Conservation (phyloP, 2,888 invertebrate genomes). For the Piscicola geometra region DNA sequence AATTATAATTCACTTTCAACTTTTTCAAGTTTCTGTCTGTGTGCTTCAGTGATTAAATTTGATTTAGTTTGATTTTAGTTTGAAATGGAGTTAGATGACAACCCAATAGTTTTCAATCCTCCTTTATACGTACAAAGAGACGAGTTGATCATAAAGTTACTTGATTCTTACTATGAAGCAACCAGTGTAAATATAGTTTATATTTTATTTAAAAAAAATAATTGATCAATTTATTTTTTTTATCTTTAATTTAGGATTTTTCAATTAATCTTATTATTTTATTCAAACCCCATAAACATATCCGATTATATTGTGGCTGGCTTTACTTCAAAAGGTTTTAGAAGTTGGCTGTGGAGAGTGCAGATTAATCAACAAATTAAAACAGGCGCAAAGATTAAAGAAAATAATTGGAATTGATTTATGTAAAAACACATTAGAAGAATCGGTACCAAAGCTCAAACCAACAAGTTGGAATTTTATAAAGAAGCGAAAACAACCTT, state of each 20-base stretch:
- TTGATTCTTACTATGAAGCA: not conserved
- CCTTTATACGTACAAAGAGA: constrained; percentile 22
- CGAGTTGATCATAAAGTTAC: not conserved
- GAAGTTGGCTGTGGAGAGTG: constrained; percentile 24
- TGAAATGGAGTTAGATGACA: not conserved
- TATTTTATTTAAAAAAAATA: not conserved
- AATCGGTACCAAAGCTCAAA: not conserved
- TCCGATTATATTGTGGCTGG: not conserved
- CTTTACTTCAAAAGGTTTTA: not conserved
- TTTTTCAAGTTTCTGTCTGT: not conserved
- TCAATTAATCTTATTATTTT: no score
- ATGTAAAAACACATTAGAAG: not conserved
- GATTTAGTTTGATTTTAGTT: not conserved
- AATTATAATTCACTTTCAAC: not conserved
- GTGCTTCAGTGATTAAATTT: no score
- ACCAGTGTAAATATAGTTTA: not conserved
- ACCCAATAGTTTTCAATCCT: constrained; percentile 2
- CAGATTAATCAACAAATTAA: constrained; percentile 18
- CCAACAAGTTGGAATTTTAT: constrained; percentile 3
- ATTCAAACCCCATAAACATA: no score
- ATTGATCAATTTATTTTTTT: not conserved
- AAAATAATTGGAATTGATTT: constrained; percentile 9
- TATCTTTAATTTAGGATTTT: not conserved
- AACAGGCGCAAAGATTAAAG: not conserved
- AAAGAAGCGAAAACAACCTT: not conserved